phyloP scores from a whole-genome alignment of 2,888 invertebrate genomes.

The Dorcus hopei region DNA sequence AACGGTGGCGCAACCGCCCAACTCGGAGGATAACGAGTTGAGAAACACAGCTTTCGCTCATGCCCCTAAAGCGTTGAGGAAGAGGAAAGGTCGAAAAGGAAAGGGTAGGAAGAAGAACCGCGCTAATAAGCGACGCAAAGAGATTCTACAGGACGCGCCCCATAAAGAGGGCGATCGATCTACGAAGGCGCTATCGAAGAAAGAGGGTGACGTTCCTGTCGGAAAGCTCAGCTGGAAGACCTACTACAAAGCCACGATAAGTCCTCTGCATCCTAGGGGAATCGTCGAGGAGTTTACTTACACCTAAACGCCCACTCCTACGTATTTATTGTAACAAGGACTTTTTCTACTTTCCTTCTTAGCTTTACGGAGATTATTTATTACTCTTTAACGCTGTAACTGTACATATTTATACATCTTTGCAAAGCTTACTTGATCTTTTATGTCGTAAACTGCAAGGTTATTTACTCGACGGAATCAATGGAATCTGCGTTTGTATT shows the following conservation, averaged over 20 bases:
- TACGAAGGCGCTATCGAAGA: constrained; percentile 8
- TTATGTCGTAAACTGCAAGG: no score
- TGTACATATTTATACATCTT: no score
- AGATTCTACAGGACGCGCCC: constrained; percentile 36
- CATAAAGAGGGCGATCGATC: constrained; percentile 8
- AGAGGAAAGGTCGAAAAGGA: constrained; percentile 48
- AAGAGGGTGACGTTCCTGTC: constrained; percentile 32
- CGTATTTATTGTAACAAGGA: background rate
- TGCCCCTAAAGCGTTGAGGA: constrained; percentile 24
- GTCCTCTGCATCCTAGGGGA: constrained; percentile 58
- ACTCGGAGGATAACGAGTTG: constrained; percentile 18
- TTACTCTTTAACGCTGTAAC: no score
- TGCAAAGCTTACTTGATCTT: no score
- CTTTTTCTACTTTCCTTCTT: no score
- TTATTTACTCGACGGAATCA: no score
- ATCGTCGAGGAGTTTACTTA: constrained; percentile 52
- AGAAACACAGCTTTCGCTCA: constrained; percentile 31
- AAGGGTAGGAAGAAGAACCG: constrained; percentile 52
- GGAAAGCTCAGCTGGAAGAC: constrained; percentile 54
- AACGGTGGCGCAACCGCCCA: constrained; percentile 9
- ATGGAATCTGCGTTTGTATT: no score
- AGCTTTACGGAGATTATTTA: no score
- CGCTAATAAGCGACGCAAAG: constrained; percentile 29
- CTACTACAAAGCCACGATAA: constrained; percentile 55
- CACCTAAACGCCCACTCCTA: background rate